Percentiles rank a stretch among this genome's conserved stretches.
These are phyloP conservation scores for Myrmophylax atrothorax DNA, from an alignment of 2,113 vertebrate genomes.

Conservation along the genomic window DNA sequence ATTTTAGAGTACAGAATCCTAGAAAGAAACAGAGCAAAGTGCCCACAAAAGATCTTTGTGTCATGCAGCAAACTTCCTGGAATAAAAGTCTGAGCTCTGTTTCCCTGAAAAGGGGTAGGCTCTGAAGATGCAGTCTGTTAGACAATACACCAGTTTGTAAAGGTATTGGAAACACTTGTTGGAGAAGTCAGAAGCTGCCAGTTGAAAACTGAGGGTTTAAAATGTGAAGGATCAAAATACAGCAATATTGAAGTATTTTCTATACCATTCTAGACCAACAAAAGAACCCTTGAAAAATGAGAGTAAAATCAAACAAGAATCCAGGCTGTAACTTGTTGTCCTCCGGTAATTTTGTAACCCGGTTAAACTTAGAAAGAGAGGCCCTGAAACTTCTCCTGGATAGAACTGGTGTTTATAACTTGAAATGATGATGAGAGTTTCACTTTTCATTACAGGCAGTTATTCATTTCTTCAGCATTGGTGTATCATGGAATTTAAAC, in stretches of 20 bases:
- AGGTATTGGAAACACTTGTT: constrained; percentile 11
- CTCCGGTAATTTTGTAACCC: neutral
- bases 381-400: neutral
- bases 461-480: neutral
- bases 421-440: neutral
- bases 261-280: neutral
- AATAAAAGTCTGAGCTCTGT: neutral
- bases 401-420: neutral
- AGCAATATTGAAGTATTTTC: neutral
- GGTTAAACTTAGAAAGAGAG: neutral
- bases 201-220: neutral
- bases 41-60: constrained; percentile 44
- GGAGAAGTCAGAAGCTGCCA: neutral
- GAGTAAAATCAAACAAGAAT: neutral
- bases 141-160: neutral
- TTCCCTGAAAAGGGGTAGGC: neutral
- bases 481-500: neutral
- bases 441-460: neutral
- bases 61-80: neutral
- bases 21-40: constrained; percentile 40
- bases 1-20: constrained; percentile 20
- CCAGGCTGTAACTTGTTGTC: neutral
- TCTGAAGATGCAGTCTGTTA: neutral
- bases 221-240: constrained; percentile 11
- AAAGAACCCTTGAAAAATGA: neutral